A percentile compares a stretch with the other conserved stretches of the same genome.
Evolutionary conservation across 1,140 invertebrate species (phyloP).

Genomic region (Pseudachorutes palmiensis): DNA sequence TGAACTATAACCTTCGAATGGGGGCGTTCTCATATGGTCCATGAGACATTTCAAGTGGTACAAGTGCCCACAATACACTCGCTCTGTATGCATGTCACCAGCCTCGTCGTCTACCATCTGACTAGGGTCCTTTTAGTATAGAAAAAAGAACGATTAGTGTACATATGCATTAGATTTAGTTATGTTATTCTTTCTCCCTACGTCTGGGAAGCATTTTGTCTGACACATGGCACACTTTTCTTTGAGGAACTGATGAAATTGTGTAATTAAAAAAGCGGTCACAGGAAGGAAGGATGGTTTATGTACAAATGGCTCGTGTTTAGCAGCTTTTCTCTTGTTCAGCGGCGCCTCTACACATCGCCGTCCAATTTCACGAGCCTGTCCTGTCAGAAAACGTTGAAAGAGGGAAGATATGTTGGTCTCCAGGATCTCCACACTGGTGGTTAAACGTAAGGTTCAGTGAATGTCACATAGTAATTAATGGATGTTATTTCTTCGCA

Average conservation of each 20-base stretch:
- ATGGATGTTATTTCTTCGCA: conserved; percentile 7
- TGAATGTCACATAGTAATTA: conserved; percentile 14
- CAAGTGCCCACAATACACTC: conserved; percentile 66
- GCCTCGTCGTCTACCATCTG: conserved; percentile 51
- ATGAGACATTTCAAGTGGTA: conserved; percentile 66
- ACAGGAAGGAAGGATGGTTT: conserved; percentile 55
- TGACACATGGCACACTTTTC: conserved; percentile 59
- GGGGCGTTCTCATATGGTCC: conserved; percentile 62
- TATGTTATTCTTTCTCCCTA: too few relatives aligned
- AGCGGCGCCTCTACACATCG: conserved; percentile 62
- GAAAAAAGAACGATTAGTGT: neutral
- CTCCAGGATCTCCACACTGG: conserved; percentile 51
- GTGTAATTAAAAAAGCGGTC: conserved; percentile 53
- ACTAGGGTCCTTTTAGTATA: conserved; percentile 35
- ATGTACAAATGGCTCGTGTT: conserved; percentile 51
- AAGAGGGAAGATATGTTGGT: conserved; percentile 60
- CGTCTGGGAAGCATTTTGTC: conserved; percentile 50
- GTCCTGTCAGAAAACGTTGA: conserved; percentile 53
- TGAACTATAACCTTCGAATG: conserved; percentile 56
- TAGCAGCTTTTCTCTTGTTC: conserved; percentile 43
- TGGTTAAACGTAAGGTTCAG: conserved; percentile 25
- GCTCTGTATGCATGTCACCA: conserved; percentile 55
- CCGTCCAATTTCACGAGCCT: conserved; percentile 59
- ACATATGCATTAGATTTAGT: conserved; percentile 46
- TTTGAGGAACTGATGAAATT: conserved; percentile 52